Percentiles rank a stretch among this genome's conserved stretches.
phyloP scores from a whole-genome alignment of 35 echinoderm and acorn worm genomes.

The Anneissia japonica region DNA sequence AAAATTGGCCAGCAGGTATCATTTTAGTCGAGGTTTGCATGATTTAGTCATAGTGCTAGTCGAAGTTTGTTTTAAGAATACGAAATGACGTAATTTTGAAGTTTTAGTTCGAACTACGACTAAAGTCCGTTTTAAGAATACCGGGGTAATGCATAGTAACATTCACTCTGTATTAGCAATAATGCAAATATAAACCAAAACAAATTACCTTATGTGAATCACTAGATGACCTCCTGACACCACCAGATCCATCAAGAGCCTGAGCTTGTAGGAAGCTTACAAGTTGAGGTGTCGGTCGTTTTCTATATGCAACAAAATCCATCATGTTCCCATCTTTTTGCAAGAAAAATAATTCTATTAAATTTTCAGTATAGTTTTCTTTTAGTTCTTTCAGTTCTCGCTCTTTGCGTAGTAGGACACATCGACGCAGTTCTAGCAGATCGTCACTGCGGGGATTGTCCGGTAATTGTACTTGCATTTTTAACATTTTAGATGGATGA shows the following conservation, averaged over 20 bases:
- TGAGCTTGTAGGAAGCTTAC: slow-evolving; percentile 54
- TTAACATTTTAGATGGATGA: neutral
- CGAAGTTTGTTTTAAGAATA: too few species aligned
- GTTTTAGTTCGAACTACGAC: too few species aligned
- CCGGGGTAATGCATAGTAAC: too few species aligned
- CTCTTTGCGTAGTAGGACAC: slow-evolving; percentile 61
- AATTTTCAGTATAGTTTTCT: slow-evolving; percentile 76
- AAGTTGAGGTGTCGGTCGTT: slow-evolving; percentile 52
- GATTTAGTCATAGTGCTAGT: too few species aligned
- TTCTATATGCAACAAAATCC: slow-evolving; percentile 82
- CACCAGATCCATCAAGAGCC: slow-evolving; percentile 76
- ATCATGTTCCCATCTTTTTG: slow-evolving; percentile 94
- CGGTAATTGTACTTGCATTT: neutral
- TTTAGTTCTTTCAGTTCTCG: slow-evolving; percentile 66
- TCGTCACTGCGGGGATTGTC: slow-evolving; percentile 17
- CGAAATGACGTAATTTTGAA: too few species aligned
- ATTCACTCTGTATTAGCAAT: too few species aligned
- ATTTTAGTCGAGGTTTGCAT: too few species aligned
- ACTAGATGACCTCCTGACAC: slow-evolving; percentile 10
- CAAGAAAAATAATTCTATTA: slow-evolving; percentile 90
- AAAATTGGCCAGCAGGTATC: too few species aligned
- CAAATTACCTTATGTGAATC: neutral
- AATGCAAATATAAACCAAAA: neutral
- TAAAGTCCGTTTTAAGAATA: too few species aligned
- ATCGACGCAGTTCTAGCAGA: slow-evolving; percentile 63